These are phyloP conservation scores for Eupithecia inturbata DNA, from an alignment of 2,888 invertebrate genomes.

Conservation along the genomic window DNA sequence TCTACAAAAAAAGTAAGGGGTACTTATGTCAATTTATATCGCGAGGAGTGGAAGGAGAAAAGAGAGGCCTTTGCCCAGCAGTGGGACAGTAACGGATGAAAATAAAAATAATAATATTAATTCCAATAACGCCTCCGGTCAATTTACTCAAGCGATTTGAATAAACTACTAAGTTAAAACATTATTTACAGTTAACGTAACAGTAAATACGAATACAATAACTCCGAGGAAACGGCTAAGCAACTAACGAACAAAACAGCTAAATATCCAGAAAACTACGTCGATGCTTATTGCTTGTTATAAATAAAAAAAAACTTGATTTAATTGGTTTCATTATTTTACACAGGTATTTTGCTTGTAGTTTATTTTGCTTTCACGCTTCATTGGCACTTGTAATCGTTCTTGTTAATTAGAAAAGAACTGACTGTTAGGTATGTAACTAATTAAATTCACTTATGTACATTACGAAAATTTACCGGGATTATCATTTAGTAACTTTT, in stretches of 20 bases:
- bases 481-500: neutral
- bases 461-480: neutral
- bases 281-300: constrained; percentile 19
- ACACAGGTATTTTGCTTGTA: constrained; percentile 18
- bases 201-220: constrained; percentile 5
- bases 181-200: neutral
- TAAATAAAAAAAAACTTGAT: constrained; percentile 27
- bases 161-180: constrained; percentile 14
- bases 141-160: constrained; percentile 23
- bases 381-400: neutral
- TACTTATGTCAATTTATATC: no score
- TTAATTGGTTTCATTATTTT: constrained; percentile 33
- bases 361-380: neutral
- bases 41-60: no score
- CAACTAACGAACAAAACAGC: constrained; percentile 34
- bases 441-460: neutral
- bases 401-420: neutral
- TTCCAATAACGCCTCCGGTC: constrained; percentile 19
- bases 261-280: constrained; percentile 21
- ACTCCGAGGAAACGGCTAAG: constrained; percentile 20
- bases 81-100: no score
- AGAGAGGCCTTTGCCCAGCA: no score
- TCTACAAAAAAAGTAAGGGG: no score
- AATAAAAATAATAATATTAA: no score
- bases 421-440: neutral